Evolutionary conservation across 1,140 invertebrate species (phyloP).

Genomic region (Drosophila malerkotliana): DNA sequence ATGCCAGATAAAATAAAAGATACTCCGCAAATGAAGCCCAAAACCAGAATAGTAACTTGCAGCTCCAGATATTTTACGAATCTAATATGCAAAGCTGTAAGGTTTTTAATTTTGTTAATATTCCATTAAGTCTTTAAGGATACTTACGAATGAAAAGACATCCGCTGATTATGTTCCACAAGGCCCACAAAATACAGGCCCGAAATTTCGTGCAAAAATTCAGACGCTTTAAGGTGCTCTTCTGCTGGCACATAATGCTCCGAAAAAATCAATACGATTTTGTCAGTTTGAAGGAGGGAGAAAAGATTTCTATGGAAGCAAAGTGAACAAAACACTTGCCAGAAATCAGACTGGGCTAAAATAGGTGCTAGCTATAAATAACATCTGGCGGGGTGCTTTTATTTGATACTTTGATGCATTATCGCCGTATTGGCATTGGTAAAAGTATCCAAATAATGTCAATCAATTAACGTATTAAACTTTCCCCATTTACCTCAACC

Average conservation of each 20-base stretch:
- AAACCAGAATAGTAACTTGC: neutral
- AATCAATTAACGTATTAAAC: slow-evolving; percentile 53
- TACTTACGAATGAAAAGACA: slow-evolving; percentile 8
- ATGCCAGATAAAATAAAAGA: slow-evolving; percentile 4
- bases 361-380: neutral
- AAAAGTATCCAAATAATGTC: slow-evolving; percentile 44
- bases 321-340: neutral
- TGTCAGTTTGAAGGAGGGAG: neutral
- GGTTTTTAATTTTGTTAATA: neutral
- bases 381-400: neutral
- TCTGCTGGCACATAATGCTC: neutral
- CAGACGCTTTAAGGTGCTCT: neutral
- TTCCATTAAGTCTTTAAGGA: neutral
- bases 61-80: neutral
- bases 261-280: neutral
- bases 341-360: neutral
- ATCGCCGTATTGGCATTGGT: slow-evolving; percentile 17
- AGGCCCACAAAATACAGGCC: slow-evolving; percentile 21
- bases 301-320: neutral
- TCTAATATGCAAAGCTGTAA: neutral
- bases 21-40: slow-evolving; percentile 4
- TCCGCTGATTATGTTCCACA: slow-evolving; percentile 8
- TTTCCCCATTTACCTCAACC: slow-evolving; percentile 37
- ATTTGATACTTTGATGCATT: slow-evolving; percentile 10
- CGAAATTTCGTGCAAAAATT: slow-evolving; percentile 9